These are phyloP conservation scores for Elachura formosa DNA, from an alignment of 2,113 vertebrate genomes.

Conservation along the genomic window DNA sequence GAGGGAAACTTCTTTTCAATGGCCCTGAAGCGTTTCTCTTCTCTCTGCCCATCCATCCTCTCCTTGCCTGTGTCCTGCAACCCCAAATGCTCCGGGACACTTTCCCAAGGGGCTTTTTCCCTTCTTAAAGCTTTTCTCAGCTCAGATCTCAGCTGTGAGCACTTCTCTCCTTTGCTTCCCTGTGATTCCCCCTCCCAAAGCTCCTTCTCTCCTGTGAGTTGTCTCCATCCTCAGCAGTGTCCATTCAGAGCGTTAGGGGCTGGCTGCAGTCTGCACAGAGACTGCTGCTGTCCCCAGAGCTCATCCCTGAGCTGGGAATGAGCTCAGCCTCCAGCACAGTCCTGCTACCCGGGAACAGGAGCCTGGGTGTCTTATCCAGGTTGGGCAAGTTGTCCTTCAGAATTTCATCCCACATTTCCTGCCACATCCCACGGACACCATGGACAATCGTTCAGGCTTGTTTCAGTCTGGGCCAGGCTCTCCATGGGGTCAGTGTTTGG, in stretches of 20 bases:
- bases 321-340: background rate
- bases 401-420: rapidly evolving
- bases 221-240: background rate
- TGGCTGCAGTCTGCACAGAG: background rate
- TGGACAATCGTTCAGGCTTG: background rate
- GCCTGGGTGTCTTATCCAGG: background rate
- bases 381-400: background rate
- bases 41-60: background rate
- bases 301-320: background rate
- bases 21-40: background rate
- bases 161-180: background rate
- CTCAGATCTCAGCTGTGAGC: background rate
- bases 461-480: background rate
- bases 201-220: background rate
- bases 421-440: rapidly evolving
- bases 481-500: rapidly evolving
- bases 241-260: background rate
- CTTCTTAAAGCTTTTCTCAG: background rate
- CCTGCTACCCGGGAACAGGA: background rate
- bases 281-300: background rate
- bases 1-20: background rate
- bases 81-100: rapidly evolving
- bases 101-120: background rate
- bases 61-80: background rate
- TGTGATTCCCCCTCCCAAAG: background rate